A percentile compares a stretch with the other conserved stretches of the same genome.
These are phyloP conservation scores for Rana temporaria DNA, from an alignment of 2,113 vertebrate genomes.

Conservation along the genomic window DNA sequence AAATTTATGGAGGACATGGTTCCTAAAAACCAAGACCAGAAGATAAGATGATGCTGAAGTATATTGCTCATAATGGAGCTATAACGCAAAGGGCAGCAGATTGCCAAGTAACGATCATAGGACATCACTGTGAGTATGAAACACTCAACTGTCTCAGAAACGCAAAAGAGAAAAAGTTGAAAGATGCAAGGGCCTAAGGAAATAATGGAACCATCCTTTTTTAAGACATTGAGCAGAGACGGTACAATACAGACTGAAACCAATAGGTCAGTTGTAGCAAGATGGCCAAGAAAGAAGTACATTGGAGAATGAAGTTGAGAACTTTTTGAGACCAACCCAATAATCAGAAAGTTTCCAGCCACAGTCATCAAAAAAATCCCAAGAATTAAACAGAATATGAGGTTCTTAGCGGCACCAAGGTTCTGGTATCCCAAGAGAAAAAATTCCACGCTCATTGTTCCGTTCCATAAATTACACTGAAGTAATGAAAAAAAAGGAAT, in stretches of 20 bases:
- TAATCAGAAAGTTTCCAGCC: constrained; percentile 4
- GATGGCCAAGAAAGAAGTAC: constrained; percentile 38
- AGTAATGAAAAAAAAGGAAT: too few relatives aligned
- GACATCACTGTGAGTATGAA: constrained; percentile 58
- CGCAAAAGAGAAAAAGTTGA: constrained; percentile 15
- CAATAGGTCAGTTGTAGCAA: constrained; percentile 13
- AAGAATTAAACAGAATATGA: not conserved
- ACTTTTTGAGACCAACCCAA: not conserved
- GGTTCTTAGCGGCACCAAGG: not conserved
- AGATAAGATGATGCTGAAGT: constrained; percentile 38
- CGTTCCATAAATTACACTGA: constrained; percentile 4
- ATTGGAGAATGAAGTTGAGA: constrained; percentile 15
- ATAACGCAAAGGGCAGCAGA: constrained; percentile 57
- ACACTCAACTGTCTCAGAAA: constrained; percentile 31
- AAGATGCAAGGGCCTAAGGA: constrained; percentile 22
- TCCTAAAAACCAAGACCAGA: constrained; percentile 55
- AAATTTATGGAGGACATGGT: not conserved
- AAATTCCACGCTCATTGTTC: constrained; percentile 9
- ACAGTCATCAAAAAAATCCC: not conserved
- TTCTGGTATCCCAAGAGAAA: constrained; percentile 44
- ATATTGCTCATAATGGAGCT: constrained; percentile 54
- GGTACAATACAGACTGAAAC: not conserved
- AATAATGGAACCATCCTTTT: not conserved
- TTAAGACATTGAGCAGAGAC: not conserved
- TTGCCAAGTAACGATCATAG: constrained; percentile 56